phyloP scores from a whole-genome alignment of 2,113 vertebrate genomes.

The Rhineura floridana region DNA sequence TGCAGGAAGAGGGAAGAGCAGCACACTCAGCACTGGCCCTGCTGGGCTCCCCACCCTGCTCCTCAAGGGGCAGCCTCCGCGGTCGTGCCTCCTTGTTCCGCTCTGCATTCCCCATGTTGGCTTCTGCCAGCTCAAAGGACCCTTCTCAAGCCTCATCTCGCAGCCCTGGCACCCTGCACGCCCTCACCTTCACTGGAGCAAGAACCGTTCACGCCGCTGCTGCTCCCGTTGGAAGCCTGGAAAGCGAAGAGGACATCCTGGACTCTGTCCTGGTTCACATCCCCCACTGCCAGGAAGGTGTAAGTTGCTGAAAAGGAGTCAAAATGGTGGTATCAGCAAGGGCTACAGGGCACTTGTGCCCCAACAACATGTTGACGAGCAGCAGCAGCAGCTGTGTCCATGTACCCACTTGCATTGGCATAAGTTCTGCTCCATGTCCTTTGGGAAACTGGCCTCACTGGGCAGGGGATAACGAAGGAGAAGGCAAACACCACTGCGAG shows the following conservation, averaged over 20 bases:
- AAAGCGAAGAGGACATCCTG: slow-evolving; percentile 87
- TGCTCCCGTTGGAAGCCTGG: slow-evolving; percentile 63
- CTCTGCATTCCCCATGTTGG: no score
- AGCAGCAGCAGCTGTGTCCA: no score
- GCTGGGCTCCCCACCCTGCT: rapidly evolving
- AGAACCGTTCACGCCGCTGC: slow-evolving; percentile 66
- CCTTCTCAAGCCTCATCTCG: no score
- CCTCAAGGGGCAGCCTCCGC: background rate
- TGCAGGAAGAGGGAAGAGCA: slow-evolving; percentile 54
- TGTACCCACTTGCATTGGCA: slow-evolving; percentile 76
- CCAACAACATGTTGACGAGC: background rate
- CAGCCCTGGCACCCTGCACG: no score
- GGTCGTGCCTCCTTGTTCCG: background rate
- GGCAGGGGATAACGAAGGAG: slow-evolving; percentile 93
- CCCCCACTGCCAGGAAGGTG: slow-evolving; percentile 80
- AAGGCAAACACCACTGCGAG: slow-evolving; percentile 89
- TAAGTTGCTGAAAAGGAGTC: slow-evolving; percentile 79
- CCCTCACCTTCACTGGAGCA: slow-evolving; percentile 83
- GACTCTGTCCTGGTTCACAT: slow-evolving; percentile 84
- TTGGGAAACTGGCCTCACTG: slow-evolving; percentile 81
- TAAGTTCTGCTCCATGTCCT: slow-evolving; percentile 79
- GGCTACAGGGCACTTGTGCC: background rate
- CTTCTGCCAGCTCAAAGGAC: background rate
- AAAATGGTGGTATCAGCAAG: background rate
- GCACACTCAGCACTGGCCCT: background rate